Percentiles rank a stretch among this genome's conserved stretches.
Evolutionary conservation across 2,888 invertebrate genomes (phyloP).

Genomic region (Exephanes ischioxanthus): DNA sequence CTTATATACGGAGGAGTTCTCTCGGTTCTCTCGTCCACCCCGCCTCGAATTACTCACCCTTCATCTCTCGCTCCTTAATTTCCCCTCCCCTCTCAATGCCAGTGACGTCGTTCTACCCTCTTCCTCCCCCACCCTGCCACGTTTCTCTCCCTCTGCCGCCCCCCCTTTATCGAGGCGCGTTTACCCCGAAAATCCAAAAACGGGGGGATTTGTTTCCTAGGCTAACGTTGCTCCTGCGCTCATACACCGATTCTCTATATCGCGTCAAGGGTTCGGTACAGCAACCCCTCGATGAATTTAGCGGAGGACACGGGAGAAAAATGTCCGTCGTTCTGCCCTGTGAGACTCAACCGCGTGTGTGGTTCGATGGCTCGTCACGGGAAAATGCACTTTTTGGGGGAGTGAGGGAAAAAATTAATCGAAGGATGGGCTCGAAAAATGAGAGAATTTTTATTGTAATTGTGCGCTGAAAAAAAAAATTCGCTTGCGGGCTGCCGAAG

Average conservation of each 20-base stretch:
- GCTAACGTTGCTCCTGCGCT: slow-evolving; percentile 71
- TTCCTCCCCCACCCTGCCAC: slow-evolving; percentile 35
- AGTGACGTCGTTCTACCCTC: slow-evolving; percentile 47
- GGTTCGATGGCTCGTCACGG: neutral
- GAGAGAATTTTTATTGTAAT: no score
- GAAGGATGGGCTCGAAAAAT: neutral
- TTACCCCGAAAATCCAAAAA: slow-evolving; percentile 81
- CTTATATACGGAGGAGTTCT: slow-evolving; percentile 39
- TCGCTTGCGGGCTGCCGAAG: no score
- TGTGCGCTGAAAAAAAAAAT: no score
- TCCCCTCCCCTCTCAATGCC: slow-evolving; percentile 27
- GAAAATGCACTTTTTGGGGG: neutral
- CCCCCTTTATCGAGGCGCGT: slow-evolving; percentile 27
- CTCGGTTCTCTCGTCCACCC: slow-evolving; percentile 66
- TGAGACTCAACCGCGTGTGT: neutral
- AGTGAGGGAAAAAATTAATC: neutral
- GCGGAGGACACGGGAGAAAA: slow-evolving; percentile 32
- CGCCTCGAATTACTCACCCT: slow-evolving; percentile 75
- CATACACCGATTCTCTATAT: slow-evolving; percentile 53
- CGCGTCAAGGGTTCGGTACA: slow-evolving; percentile 72
- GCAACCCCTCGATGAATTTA: slow-evolving; percentile 52
- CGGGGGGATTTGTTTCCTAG: slow-evolving; percentile 78
- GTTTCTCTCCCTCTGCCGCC: neutral
- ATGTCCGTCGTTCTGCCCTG: slow-evolving; percentile 38
- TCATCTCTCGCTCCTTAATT: slow-evolving; percentile 41